Base-by-base conservation (phyloP, 2,113 vertebrate genomes). In the Anolis sagrei region DNA sequence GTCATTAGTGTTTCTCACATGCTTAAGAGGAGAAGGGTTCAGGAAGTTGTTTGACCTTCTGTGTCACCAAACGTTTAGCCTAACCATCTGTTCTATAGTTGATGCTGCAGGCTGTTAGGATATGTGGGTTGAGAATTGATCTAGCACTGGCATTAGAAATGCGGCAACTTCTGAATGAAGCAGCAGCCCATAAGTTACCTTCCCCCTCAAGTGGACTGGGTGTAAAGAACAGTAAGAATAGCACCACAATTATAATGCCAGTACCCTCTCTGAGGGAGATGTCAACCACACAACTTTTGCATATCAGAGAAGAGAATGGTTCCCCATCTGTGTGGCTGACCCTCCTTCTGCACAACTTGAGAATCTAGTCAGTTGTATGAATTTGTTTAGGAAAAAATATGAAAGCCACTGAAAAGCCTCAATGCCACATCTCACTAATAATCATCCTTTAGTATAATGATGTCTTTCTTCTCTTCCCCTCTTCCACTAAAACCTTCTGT, bases 381-480 rank as follows among this genome's bases (percentile, higher is more conserved):
- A 89, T 70, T 83, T 58, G 54, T 58, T 58, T 58, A 58, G 44
- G 82, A 51, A 68, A n/a, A 25, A 83, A 29, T 73, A 85, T 87
- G 68, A 84, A 91, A 92, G 68, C 2, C 32, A 83, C 34, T 29
- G 9, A 72, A 81, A 89, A 64, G 51, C n/a, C 23, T 18, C 23
- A 66, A 66, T 18, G 5, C 8, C 62, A 27, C 64, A 68, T n/a
- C 64, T 29, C 64, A 29, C 64, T 68, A n/a, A 7, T 27, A 68
- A 27, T 10, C 54, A 68, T 27, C 9, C 62, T 25, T 23, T 27
- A 9, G 2, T 27, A 29, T 25, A 29, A 29, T 68, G 27, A 27
- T 16, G 27, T 29, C 64, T 68, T n/a, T 27, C 64, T 29, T 29
- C 62, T 27, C 9, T 18, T 66, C 9, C 23, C 27, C 27, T 23